These are phyloP conservation scores for Microcebus tavaratra DNA, from an alignment of 2,113 vertebrate species.

Conservation along the genomic window DNA sequence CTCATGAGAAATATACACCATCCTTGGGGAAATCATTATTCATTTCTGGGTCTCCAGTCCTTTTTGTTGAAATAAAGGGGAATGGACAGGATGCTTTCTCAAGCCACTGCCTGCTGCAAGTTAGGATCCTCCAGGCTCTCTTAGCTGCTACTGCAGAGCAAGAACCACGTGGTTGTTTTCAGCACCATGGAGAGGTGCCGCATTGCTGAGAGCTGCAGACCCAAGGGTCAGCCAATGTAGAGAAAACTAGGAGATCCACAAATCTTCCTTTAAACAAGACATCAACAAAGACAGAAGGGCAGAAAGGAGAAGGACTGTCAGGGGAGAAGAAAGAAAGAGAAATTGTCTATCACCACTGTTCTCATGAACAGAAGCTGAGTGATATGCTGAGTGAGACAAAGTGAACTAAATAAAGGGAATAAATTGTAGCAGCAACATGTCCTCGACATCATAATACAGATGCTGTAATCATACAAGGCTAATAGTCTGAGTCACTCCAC, in stretches of 20 bases:
- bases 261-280: conserved; percentile 70
- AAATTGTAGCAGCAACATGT: conserved; percentile 75
- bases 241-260: conserved; percentile 58
- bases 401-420: conserved; percentile 75
- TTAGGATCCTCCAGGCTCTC: neutral
- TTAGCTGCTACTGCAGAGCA: neutral
- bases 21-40: neutral
- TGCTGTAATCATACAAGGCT: conserved; percentile 76
- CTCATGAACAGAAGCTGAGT: conserved; percentile 61
- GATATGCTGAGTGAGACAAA: conserved; percentile 67
- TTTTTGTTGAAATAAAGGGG: neutral
- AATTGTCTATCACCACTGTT: conserved; percentile 35
- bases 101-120: neutral
- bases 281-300: conserved; percentile 70
- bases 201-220: conserved; percentile 12
- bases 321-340: conserved; percentile 43
- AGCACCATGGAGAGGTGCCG: conserved; percentile 62
- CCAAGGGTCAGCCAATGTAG: neutral
- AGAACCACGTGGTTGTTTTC: conserved; percentile 10
- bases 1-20: neutral
- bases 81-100: neutral
- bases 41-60: neutral
- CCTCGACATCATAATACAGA: conserved; percentile 78
- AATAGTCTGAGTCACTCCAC: conserved; percentile 78
- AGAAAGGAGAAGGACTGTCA: conserved; percentile 57